Base-by-base conservation (phyloP, 2,113 vertebrate species). In the Scophthalmus maximus region DNA sequence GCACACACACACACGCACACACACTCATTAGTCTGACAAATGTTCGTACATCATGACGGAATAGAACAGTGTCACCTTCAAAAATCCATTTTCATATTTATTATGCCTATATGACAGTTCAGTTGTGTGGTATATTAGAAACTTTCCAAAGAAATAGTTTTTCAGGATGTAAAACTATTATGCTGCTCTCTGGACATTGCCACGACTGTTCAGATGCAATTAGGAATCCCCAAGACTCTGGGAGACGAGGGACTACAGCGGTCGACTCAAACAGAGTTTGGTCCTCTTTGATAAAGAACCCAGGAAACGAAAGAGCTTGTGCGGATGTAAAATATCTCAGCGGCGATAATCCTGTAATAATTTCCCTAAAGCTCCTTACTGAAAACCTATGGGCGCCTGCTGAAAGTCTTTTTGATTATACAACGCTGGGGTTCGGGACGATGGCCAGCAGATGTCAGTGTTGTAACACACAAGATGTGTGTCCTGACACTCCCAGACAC, bases 371-470 rank as follows among this genome's bases (percentile, higher is more conserved):
- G 49, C 44, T 26, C 51, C 40, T 26, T 4, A 65, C 1, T 36
- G 66, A 47, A 57, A 46, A 6, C n/a, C 4, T n/a, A 15, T 23
- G 5, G n/a, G 36, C 51, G 36, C 6, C 9, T 20, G 5, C 22
- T 61, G 0, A 8, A 18, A 56, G 32, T 2, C n/a, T 11, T 6
- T 15, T 4, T 26, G 42, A 25, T 5, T 1, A 4, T 26, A n/a
- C 10, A 34, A 14, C 5, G 25, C n/a, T 82, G 85, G 60, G 90
- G 61, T 89, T 73, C 69, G 12, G 1, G 1, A 1, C 3, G 29
- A 9, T 69, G 51, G 18, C 82, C 90, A 88, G 73, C 67, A 91
- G 92, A 68, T 87, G 91, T 5, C 83, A 84, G 83, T 78, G 52
- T 85, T 79, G 61, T 14, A 46, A 25, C 18, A 49, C 10, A 29